Evolutionary conservation across 2,113 vertebrate species (phyloP).

Genomic region (Actenoides lindsayi): DNA sequence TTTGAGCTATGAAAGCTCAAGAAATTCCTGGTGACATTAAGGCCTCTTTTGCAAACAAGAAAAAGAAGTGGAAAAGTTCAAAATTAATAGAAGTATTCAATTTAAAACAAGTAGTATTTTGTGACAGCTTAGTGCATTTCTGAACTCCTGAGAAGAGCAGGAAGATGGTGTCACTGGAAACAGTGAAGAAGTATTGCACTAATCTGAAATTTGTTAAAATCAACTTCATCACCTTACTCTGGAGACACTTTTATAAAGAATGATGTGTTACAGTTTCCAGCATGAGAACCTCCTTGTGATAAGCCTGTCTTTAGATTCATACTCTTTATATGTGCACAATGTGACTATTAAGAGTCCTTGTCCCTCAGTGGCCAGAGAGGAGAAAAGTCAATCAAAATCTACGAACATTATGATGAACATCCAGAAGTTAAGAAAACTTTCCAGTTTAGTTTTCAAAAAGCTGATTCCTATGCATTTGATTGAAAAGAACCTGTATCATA

Average conservation of each 20-base stretch:
- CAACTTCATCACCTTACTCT: not conserved
- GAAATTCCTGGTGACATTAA: not conserved
- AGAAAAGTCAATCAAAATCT: not conserved
- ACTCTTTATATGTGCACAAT: fast-evolving
- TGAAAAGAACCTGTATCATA: slow-evolving; percentile 1
- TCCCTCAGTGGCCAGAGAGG: not conserved
- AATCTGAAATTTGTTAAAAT: not conserved
- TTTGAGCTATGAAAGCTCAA: not conserved
- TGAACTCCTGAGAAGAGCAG: not conserved
- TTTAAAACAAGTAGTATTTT: not conserved
- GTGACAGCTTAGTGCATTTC: not conserved
- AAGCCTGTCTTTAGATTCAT: not conserved
- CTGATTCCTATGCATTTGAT: not conserved
- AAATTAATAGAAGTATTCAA: not conserved
- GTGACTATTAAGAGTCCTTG: not conserved
- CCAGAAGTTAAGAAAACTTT: not conserved
- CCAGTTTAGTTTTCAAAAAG: not conserved
- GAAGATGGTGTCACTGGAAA: not conserved
- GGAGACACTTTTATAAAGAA: not conserved
- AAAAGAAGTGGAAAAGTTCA: not conserved
- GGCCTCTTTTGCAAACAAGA: not conserved
- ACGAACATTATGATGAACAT: not conserved
- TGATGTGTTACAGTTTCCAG: not conserved
- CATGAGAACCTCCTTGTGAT: not conserved
- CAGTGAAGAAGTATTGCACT: not conserved